Evolutionary conservation across 1,140 invertebrate species (phyloP).

Genomic region (Brevipalpus yothersi): DNA sequence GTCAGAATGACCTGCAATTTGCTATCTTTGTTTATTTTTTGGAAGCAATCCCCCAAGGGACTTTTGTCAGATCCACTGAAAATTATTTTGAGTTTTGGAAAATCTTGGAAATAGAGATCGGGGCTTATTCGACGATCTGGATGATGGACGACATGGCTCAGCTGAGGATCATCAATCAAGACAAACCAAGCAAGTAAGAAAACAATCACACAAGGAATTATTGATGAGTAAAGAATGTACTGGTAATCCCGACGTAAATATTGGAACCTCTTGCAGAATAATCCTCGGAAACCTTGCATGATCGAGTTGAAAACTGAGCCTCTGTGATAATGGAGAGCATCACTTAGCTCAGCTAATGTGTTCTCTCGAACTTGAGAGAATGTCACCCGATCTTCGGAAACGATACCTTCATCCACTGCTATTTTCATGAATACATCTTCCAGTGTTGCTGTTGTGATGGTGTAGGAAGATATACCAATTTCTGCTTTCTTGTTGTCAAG

Average conservation of each 20-base stretch:
- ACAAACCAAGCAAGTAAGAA: not conserved
- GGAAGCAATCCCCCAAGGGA: no score
- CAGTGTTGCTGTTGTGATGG: slow-evolving; percentile 50
- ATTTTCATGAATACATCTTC: slow-evolving; percentile 40
- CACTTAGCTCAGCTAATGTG: not conserved
- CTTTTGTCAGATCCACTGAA: no score
- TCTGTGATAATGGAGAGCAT: not conserved
- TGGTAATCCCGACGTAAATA: slow-evolving; percentile 10
- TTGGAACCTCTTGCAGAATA: slow-evolving; percentile 13
- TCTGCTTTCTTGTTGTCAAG: slow-evolving; percentile 31
- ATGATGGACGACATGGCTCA: not conserved
- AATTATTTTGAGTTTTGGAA: no score
- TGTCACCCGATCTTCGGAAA: not conserved
- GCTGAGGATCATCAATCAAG: not conserved
- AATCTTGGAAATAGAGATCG: not conserved
- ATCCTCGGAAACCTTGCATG: slow-evolving; percentile 4
- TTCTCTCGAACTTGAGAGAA: no score
- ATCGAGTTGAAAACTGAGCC: not conserved
- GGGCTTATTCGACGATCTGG: not conserved
- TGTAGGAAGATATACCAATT: slow-evolving; percentile 42
- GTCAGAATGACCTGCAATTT: no score
- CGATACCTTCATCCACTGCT: not conserved
- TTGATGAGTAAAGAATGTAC: slow-evolving; percentile 8
- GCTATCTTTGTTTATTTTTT: no score
- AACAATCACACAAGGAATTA: slow-evolving; percentile 5